Evolutionary conservation across 1,140 invertebrate species (phyloP), one percentile per base, ranked within the genome.

Genomic region (Reticulitermes speratus): DNA sequence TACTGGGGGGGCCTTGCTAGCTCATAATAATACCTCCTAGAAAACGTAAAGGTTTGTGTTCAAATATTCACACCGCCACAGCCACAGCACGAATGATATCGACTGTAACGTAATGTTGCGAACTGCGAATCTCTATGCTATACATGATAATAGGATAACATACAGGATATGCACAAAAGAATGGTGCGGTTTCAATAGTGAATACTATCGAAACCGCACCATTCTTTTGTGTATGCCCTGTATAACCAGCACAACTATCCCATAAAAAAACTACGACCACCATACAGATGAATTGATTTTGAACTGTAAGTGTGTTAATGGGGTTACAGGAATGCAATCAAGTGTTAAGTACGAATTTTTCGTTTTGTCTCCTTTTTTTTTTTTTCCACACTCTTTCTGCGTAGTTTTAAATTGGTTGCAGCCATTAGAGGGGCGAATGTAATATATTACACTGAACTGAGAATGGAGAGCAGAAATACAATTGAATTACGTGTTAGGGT

Each of bases 241-340:
- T n/a, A 38, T 38, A 2, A 38, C 2, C 25, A 23, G 65, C n/a
- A 25, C n/a, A 6, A 8, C 25, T 30, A 30, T 30, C 65, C n/a
- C 65, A 75, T 75, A 75, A 75, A 75, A 75, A 75, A 8, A 75
- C 59, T n/a, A 23, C 59, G 21, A 65, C 8, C 59, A 12, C 59
- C 8, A 23, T 65, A n/a, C 7, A 8, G 59, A 65, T 23, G 25
- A 65, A 65, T 65, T 65, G 65, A 75, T 75, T 75, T 48, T 75
- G n/a, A 75, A 75, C 65, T 75, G 65, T 75, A 30, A 75, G 65
- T 30, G 65, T 30, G 65, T 75, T 75, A 75, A 75, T 75, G 65
- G 65, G 65, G 25, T 30, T 30, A 75, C 65, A 65, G 59, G 65
- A 75, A 75, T 30, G 65, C 25, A 75, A 75, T 30, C 65, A 75